Percentiles rank a stretch among this genome's conserved stretches.
Evolutionary conservation across 2,888 invertebrate species (phyloP).

Genomic region (Osmoderma eremita): DNA sequence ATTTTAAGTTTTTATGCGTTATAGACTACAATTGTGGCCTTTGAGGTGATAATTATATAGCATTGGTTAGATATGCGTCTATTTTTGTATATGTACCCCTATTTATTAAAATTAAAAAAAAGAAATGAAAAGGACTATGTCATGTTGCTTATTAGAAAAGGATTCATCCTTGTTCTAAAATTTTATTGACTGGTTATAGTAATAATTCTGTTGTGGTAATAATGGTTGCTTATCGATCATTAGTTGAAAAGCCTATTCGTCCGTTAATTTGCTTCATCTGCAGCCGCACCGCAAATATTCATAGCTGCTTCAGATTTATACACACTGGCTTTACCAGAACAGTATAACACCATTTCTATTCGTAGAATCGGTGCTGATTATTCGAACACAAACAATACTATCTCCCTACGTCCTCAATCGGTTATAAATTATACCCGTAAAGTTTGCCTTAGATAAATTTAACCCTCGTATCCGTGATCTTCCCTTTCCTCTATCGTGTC

Average conservation of each 20-base stretch:
- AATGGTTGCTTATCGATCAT: background rate
- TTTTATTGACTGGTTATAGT: no score
- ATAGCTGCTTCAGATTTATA: slow-evolving; percentile 18
- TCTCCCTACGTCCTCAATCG: slow-evolving; percentile 10
- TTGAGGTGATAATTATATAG: no score
- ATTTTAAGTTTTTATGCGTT: no score
- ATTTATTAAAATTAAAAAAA: no score
- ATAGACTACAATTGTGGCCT: no score
- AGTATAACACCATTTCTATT: background rate
- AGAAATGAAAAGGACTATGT: no score
- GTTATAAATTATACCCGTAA: slow-evolving; percentile 32
- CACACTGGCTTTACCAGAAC: background rate
- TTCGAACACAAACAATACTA: slow-evolving; percentile 34
- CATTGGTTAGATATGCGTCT: no score
- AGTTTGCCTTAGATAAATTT: slow-evolving; percentile 29
- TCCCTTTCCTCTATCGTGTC: slow-evolving; percentile 4
- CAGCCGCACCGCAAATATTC: slow-evolving; percentile 5
- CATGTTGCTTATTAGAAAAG: no score
- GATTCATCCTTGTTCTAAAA: no score
- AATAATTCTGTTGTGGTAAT: no score
- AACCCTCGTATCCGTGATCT: slow-evolving; percentile 24
- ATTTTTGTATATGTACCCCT: no score
- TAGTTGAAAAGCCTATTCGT: slow-evolving; percentile 25
- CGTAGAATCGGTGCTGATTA: slow-evolving; percentile 13
- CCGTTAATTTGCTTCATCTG: slow-evolving; percentile 12